These are phyloP conservation scores for Sipunculus nudus DNA, from an alignment of 2,888 invertebrate species.

Conservation along the genomic window DNA sequence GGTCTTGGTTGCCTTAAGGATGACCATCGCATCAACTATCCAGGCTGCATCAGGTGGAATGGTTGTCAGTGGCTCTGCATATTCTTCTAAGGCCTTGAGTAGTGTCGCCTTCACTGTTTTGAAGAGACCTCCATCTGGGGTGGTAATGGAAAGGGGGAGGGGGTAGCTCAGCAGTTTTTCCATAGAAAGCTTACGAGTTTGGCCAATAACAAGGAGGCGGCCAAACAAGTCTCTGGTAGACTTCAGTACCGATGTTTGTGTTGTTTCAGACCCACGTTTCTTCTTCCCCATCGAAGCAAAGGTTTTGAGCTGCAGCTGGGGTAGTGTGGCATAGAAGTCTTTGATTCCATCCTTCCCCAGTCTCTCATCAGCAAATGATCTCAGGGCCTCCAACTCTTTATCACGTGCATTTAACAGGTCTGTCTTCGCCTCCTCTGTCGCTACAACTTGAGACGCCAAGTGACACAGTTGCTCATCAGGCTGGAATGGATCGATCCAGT, in stretches of 20 bases:
- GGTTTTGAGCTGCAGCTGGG: too few species aligned
- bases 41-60: neutral
- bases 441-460: too few species aligned
- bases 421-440: too few species aligned
- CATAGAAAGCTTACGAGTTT: neutral
- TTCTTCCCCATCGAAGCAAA: too few species aligned
- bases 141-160: neutral
- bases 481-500: too few species aligned
- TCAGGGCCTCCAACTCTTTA: too few species aligned
- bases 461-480: too few species aligned
- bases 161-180: neutral
- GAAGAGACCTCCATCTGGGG: neutral
- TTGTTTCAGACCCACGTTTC: too few species aligned
- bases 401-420: too few species aligned
- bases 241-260: neutral
- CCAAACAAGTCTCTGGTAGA: conserved; percentile 2
- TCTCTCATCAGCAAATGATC: too few species aligned
- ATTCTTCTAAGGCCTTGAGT: neutral
- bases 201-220: neutral
- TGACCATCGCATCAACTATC: neutral
- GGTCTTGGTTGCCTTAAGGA: neutral
- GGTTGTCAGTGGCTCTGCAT: neutral
- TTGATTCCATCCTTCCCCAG: too few species aligned
- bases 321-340: too few species aligned
- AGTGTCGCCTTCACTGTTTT: neutral